Evolutionary conservation across 2,797 vertebrate species (phyloP), one percentile per base, ranked within the genome.

Genomic region (Gorsachius magnificus): DNA sequence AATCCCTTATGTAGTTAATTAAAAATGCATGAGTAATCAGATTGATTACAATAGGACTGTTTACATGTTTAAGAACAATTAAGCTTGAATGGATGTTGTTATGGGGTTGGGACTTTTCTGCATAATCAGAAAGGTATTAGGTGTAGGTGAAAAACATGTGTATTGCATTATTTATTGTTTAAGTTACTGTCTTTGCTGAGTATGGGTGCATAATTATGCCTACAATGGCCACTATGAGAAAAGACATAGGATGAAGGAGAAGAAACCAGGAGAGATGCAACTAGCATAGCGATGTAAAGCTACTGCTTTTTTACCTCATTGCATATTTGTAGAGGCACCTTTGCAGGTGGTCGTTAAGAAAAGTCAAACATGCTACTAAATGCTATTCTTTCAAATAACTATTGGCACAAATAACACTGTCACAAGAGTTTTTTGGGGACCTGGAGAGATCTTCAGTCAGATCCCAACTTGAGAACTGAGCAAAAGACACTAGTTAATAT

Each of bases 11-110:
- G 11, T 53, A 71, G 46, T 78, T 91, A 88, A 83, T 81, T 81
- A 70, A 89, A 96, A 91, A 31, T 24, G 84, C 38, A 38, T 31
- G 53, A 92, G 64, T 86, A 89, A 93, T 93, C 71, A 93, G 16
- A 70, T 56, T 92, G 78, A 89, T 86, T 92, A 70, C 61, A 92
- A 70, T 38, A 91, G 35, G 31, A 53, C 29, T 83, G 35, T 71
- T 95, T 84, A 46, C 50, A n/a, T 38, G 17, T 33, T 74, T 75
- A 87, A 78, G 33, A 91, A 80, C 71, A 92, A 93, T 68, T 89
- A 86, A 92, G 25, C 35, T 61, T 54, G 69, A 83, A 75, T 78
- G 19, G 70, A 74, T 48, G 48, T 56, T 26, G 53, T 75, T 85
- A 60, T 51, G 50, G 6, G 41, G 72, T 57, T 78, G 33, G 66